phyloP scores from a whole-genome alignment of 1,140 invertebrate genomes.

The Scylla paramamosain region DNA sequence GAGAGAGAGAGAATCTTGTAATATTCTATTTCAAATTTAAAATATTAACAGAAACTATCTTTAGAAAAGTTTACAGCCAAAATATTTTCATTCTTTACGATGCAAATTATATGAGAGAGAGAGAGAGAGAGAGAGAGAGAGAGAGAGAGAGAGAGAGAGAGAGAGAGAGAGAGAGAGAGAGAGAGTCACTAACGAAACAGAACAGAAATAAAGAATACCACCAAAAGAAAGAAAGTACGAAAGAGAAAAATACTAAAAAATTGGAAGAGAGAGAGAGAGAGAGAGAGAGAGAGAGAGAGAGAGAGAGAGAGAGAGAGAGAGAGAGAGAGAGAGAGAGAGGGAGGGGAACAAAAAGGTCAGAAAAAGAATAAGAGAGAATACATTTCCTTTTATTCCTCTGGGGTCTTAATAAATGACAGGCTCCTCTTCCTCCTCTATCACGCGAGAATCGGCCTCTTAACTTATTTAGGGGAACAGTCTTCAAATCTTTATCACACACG shows the following conservation, averaged over 20 bases:
- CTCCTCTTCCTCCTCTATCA: too few relatives aligned
- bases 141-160: background rate
- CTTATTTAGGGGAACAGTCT: too few relatives aligned
- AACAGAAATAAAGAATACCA: background rate
- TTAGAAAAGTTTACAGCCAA: background rate
- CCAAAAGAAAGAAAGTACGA: too few relatives aligned
- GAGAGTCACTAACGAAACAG: background rate
- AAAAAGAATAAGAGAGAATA: background rate
- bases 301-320: background rate
- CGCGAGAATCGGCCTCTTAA: too few relatives aligned
- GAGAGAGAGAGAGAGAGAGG: background rate
- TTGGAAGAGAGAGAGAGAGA: too few relatives aligned
- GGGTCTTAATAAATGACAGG: too few relatives aligned
- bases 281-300: background rate
- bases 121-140: background rate
- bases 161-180: constrained; percentile 28
- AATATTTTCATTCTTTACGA: background rate
- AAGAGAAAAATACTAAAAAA: too few relatives aligned
- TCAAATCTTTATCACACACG: too few relatives aligned
- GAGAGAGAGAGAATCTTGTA: background rate
- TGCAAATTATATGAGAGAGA: background rate
- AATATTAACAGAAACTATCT: background rate
- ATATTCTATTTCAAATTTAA: background rate
- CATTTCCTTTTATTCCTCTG: too few relatives aligned
- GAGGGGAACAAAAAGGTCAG: background rate